Conservation (phyloP, 2,113 vertebrate species). For the Salvelinus sp. region DNA sequence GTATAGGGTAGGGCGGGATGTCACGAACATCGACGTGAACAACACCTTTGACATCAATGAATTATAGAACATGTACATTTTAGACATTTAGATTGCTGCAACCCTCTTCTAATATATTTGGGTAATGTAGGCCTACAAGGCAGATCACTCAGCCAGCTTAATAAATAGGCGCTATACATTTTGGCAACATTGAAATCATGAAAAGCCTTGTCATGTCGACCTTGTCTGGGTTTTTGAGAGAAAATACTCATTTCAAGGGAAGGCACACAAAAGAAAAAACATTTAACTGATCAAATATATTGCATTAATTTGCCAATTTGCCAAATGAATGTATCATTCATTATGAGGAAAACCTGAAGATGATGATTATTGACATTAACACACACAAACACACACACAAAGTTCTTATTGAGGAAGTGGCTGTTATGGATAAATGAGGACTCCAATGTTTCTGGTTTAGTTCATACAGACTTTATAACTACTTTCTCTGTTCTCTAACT, state of each 20-base stretch:
- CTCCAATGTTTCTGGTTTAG: not conserved
- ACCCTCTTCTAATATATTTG: not conserved
- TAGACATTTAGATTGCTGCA: not conserved
- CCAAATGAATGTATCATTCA: too few relatives aligned
- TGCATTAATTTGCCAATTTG: too few relatives aligned
- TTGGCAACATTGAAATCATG: not conserved
- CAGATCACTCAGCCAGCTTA: too few relatives aligned
- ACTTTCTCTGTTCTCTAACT: not conserved
- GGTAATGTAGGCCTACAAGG: not conserved
- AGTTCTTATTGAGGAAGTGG: not conserved
- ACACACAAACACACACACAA: not conserved
- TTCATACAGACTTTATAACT: not conserved
- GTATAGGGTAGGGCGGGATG: constrained; percentile 32
- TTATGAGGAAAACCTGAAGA: too few relatives aligned
- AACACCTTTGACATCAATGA: not conserved
- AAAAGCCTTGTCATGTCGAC: too few relatives aligned
- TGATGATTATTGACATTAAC: not conserved
- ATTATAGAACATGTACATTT: too few relatives aligned
- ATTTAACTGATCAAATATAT: too few relatives aligned
- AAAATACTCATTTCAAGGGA: not conserved
- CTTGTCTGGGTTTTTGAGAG: not conserved
- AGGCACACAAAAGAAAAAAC: too few relatives aligned
- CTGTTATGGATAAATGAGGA: not conserved
- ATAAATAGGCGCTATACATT: not conserved
- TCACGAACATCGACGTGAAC: not conserved